Percentiles rank a stretch among this genome's conserved stretches.
Conservation (phyloP, 2,797 vertebrate species). For the Rhynchonycteris naso region DNA sequence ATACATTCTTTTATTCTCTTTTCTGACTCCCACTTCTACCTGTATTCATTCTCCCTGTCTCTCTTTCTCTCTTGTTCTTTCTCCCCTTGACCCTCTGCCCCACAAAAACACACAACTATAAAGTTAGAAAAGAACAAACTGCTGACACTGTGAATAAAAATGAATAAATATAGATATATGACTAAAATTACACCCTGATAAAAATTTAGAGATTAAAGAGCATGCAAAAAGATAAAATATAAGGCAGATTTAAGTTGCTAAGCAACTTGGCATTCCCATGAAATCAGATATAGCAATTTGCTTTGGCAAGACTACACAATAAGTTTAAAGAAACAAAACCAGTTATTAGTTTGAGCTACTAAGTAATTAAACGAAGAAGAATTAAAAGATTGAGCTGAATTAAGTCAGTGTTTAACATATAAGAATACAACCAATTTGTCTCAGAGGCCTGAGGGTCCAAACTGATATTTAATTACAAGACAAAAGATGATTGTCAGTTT, state of each 20-base stretch:
- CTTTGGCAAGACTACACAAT: conserved; percentile 83
- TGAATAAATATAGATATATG: conserved; percentile 56
- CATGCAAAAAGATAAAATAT: conserved; percentile 73
- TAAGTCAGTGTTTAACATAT: conserved; percentile 80
- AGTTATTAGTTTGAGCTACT: conserved; percentile 82
- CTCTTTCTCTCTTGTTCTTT: not conserved
- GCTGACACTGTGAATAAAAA: conserved; percentile 13
- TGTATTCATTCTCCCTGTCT: not conserved
- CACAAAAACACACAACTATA: not conserved
- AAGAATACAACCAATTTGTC: conserved; percentile 75
- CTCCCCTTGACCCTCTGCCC: not conserved
- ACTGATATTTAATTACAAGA: conserved; percentile 76
- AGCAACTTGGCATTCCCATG: conserved; percentile 82
- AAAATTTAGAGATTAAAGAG: conserved; percentile 70
- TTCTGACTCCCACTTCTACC: not conserved
- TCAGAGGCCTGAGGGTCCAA: conserved; percentile 78
- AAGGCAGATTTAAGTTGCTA: conserved; percentile 85
- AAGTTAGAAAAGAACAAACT: conserved; percentile 48
- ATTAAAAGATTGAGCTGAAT: conserved; percentile 83
- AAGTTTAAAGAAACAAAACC: conserved; percentile 83
- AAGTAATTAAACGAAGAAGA: conserved; percentile 84
- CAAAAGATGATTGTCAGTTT: conserved; percentile 78
- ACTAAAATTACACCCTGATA: conserved; percentile 69
- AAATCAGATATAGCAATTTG: conserved; percentile 86
- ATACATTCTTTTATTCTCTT: not conserved